Percentiles rank a stretch among this genome's conserved stretches.
Conservation (phyloP, 2,113 vertebrate species). For the Raja brachyura region DNA sequence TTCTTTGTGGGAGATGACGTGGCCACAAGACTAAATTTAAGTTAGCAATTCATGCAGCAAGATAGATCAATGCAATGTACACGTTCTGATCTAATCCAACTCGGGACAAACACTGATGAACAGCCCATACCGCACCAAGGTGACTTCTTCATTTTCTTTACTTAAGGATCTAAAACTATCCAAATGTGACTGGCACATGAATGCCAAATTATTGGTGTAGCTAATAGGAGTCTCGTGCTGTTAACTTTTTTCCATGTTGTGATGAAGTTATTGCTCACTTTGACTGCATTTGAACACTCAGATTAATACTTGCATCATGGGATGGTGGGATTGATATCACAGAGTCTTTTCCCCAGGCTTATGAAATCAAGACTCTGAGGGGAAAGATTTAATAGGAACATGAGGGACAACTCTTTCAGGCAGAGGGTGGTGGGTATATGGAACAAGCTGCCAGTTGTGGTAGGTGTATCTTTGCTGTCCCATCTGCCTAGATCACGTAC, state of each 20-base stretch:
- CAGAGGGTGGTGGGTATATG: no score
- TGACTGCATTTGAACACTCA: background rate
- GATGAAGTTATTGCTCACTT: background rate
- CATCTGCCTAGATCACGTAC: no score
- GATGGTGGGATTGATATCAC: no score
- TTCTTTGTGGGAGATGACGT: background rate
- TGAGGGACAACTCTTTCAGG: no score
- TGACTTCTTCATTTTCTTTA: slow-evolving; percentile 28
- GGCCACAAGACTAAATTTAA: background rate
- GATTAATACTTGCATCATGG: background rate
- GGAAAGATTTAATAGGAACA: no score
- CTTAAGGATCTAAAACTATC: background rate
- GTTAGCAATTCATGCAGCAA: background rate
- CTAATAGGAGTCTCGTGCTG: background rate
- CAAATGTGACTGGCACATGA: background rate
- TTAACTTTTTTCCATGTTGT: background rate
- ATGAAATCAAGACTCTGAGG: no score
- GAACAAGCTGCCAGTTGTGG: no score
- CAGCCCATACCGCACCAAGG: background rate
- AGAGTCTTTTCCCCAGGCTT: no score
- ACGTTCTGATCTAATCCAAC: no score
- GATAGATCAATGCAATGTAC: background rate
- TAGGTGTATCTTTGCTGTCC: no score
- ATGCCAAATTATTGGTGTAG: background rate
- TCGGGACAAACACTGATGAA: background rate